Evolutionary conservation across 1,140 invertebrate species (phyloP), one percentile per base, ranked within the genome.

Genomic region (Temnothorax nylanderi): DNA sequence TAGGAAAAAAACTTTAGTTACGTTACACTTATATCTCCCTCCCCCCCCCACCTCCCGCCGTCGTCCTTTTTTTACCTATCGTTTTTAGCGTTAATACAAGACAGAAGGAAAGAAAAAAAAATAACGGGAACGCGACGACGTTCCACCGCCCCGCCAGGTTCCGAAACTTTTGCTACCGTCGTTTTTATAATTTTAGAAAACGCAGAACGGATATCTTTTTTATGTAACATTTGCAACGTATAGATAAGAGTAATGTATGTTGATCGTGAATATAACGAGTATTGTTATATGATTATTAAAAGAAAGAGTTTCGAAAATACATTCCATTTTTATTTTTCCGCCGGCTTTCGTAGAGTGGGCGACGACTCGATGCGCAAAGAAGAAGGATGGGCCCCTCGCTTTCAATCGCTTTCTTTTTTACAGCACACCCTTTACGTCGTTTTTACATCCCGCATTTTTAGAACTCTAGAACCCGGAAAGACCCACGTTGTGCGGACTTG

Each of bases 211-310:
- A 82, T 82, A 82, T 82, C 80, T 82, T 89, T 80, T 90, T 82
- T 77, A 90, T 89, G 80, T 60, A 87, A 90, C 34, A 77, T 90
- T 90, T 90, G 88, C 87, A 90, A 88, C 88, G 34, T 67, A 77
- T 90, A 91, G 89, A 86, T 90, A 91, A 90, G 89, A 75, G 81
- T 64, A 77, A 87, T 90, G 89, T 90, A 90, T 90, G 88, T 90
- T 90, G 86, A 88, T 90, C 88, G 87, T 90, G 88, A 88, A 90
- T 90, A 90, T 90, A 90, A 88, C 81, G 62, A 90, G 84, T 86
- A 90, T 90, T 90, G 89, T 90, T 90, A 90, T 75, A 90, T 88
- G 89, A 90, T 90, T 90, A 90, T 90, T 90, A 90, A 90, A 90
- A 90, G 69, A 90, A 86, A 81, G 76, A 91, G 71, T 91, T 91